phyloP scores from a whole-genome alignment of 2,113 vertebrate genomes.

The Larimichthys crocea region DNA sequence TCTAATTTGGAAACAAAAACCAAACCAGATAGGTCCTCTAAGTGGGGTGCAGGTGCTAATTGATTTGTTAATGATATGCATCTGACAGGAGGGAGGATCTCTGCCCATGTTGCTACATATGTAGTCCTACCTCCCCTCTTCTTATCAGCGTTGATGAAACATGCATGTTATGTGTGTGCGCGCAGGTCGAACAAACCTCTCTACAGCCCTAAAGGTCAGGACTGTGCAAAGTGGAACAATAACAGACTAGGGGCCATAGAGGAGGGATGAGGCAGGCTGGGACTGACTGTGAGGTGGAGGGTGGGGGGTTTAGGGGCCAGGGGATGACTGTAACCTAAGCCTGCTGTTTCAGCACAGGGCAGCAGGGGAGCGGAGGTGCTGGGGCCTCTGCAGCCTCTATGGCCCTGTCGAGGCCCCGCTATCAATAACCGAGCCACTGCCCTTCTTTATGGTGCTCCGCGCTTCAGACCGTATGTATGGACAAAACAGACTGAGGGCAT shows the following conservation, averaged over 20 bases:
- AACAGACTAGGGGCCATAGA: constrained; percentile 83
- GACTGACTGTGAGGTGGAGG: constrained; percentile 56
- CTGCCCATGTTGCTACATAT: constrained; percentile 76
- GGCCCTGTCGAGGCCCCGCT: constrained; percentile 68
- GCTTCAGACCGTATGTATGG: constrained; percentile 40
- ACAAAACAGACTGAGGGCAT: constrained; percentile 19
- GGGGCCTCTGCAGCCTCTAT: constrained; percentile 72
- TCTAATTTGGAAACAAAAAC: constrained; percentile 68
- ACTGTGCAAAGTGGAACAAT: constrained; percentile 92
- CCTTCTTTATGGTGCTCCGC: constrained; percentile 58
- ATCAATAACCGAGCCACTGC: constrained; percentile 80
- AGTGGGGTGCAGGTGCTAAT: constrained; percentile 76
- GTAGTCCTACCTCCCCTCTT: constrained; percentile 74
- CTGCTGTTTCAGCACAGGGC: constrained; percentile 88
- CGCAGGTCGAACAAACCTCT: constrained; percentile 76
- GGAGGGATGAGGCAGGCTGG: constrained; percentile 52
- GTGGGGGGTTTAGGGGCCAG: constrained; percentile 51
- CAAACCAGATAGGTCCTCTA: constrained; percentile 62
- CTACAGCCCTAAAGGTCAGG: constrained; percentile 86
- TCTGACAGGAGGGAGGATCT: constrained; percentile 81
- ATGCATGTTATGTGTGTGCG: constrained; percentile 62
- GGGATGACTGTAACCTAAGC: constrained; percentile 87
- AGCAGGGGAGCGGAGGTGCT: constrained; percentile 84
- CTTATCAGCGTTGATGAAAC: constrained; percentile 92
- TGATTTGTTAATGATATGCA: constrained; percentile 87